Conservation (phyloP, 2,113 vertebrate genomes). For the Pteruthius melanotis region DNA sequence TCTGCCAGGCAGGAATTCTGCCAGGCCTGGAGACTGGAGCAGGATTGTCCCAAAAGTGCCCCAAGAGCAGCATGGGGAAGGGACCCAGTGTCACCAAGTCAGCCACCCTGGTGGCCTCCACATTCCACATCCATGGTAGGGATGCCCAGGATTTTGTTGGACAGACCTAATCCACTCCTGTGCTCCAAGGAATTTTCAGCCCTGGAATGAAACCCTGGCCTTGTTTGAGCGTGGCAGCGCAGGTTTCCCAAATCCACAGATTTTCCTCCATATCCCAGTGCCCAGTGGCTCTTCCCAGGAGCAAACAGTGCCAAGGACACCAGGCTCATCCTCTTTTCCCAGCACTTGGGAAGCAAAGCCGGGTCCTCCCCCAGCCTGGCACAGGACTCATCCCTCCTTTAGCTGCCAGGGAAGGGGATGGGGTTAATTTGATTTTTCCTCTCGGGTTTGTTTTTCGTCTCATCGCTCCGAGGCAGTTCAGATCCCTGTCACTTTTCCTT, state of each 20-base stretch:
- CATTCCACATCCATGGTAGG: rapidly evolving
- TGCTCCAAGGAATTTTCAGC: not conserved
- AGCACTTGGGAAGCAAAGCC: not conserved
- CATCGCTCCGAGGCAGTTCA: not conserved
- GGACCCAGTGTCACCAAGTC: not conserved
- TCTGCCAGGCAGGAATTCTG: not conserved
- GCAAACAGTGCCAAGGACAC: not conserved
- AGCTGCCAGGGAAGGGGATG: not conserved
- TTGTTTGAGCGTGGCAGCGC: rapidly evolving
- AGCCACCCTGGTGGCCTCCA: not conserved
- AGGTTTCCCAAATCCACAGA: rapidly evolving
- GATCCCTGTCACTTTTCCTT: not conserved
- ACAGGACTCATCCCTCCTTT: not conserved
- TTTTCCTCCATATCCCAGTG: not conserved
- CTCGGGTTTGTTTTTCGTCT: not conserved
- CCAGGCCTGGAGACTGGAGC: not conserved
- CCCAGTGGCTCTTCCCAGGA: not conserved
- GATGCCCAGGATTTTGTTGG: rapidly evolving
- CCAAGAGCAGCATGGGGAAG: not conserved
- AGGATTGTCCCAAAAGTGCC: not conserved
- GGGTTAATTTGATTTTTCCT: not conserved
- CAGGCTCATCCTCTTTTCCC: not conserved
- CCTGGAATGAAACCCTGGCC: not conserved
- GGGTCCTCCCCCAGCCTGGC: not conserved
- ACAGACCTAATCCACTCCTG: rapidly evolving